phyloP scores from a whole-genome alignment of 2,888 invertebrate species.

The Diarsia rubi region DNA sequence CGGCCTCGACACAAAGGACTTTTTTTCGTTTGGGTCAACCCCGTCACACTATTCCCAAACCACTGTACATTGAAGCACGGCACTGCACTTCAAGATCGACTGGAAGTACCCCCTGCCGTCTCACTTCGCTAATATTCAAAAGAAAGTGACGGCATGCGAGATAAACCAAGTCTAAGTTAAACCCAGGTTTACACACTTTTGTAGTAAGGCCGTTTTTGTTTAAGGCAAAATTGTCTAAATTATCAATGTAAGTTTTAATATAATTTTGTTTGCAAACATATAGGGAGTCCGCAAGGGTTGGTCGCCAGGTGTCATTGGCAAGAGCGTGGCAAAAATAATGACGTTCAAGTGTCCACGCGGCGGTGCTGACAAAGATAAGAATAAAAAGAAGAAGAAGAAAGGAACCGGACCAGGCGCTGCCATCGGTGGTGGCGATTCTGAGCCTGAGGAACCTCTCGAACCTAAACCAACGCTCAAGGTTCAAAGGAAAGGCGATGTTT shows the following conservation, averaged over 20 bases:
- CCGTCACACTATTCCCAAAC: no score
- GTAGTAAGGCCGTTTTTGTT: no score
- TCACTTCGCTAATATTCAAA: no score
- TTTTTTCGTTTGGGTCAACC: no score
- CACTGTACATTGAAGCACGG: no score
- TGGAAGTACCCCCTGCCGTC: no score
- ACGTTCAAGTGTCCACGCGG: conserved; percentile 84
- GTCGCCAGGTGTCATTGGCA: conserved; percentile 90
- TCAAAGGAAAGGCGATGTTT: conserved; percentile 92
- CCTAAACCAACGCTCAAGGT: conserved; percentile 92
- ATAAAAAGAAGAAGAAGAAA: conserved; percentile 83
- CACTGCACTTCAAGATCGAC: no score
- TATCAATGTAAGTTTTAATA: neutral
- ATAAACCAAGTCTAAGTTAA: no score
- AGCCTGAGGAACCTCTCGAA: conserved; percentile 87
- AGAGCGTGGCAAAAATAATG: conserved; percentile 87
- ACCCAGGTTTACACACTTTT: no score
- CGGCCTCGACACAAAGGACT: no score
- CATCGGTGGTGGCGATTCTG: conserved; percentile 83
- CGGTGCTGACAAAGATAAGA: conserved; percentile 81
- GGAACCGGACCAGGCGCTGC: conserved; percentile 73
- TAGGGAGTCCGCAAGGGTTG: conserved; percentile 86
- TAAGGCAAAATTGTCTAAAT: neutral
- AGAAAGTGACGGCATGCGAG: no score
- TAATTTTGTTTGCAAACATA: conserved; percentile 1